Evolutionary conservation across 1,140 invertebrate species (phyloP), one percentile per base, ranked within the genome.

Genomic region (Atopsyche davidsoni): DNA sequence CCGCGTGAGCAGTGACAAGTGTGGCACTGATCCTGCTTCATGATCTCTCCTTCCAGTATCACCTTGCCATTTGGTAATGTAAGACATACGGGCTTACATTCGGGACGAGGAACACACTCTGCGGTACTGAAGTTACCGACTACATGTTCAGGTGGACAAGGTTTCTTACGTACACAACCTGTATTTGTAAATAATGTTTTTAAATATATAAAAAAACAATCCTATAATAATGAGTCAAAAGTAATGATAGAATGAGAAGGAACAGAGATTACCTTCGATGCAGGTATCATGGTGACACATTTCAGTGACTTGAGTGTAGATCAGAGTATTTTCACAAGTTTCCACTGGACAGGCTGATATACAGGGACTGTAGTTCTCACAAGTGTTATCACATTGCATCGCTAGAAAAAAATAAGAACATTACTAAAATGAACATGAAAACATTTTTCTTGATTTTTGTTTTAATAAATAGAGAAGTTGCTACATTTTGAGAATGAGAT

Each of bases 371-470:
- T 93, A 94, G 6, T 76, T 77, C 1, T 83, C 78, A 59, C 87
- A 90, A 14, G 75, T 73, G 55, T 83, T 80, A 63, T 91, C 86
- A 63, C 91, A 94, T 66, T 94, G 89, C 65, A 94, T 86, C 1
- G 89, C 87, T 90, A 65, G 34, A 61, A 59, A 42, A 40, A 19
- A n/a, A n/a, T n/a, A n/a, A n/a, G n/a, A n/a, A n/a, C n/a, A n/a
- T n/a, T n/a, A n/a, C n/a, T n/a, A n/a, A n/a, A n/a, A n/a, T n/a
- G n/a, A n/a, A n/a, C n/a, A n/a, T n/a, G n/a, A n/a, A n/a, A n/a
- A n/a, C n/a, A n/a, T n/a, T n/a, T n/a, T n/a, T n/a, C n/a, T n/a
- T n/a, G n/a, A n/a, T n/a, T n/a, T n/a, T n/a, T n/a, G n/a, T n/a
- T n/a, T n/a, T n/a, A n/a, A n/a, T n/a, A n/a, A n/a, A n/a, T n/a